Evolutionary conservation across 2,113 vertebrate species (phyloP), one percentile per base, ranked within the genome.

Genomic region (Hemicordylus capensis): DNA sequence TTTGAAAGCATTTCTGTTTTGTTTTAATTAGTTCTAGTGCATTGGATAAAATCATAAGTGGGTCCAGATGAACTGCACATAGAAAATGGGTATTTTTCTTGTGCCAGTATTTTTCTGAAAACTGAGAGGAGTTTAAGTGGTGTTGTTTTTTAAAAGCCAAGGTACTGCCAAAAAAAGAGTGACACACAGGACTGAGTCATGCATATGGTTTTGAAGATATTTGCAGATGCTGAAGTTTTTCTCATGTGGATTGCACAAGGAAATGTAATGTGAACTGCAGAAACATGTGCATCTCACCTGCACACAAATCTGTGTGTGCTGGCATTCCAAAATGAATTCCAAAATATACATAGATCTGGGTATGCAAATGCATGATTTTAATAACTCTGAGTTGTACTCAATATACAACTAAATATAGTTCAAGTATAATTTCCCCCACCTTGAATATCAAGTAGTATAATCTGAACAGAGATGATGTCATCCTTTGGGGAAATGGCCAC

Each of bases 61-160:
- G 87, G 37, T 94, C 79, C 80, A 91, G 83, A 92, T 90, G n/a
- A 92, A 1, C 7, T 85, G 67, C 31, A 87, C 80, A 92, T 64
- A 37, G 85, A 93, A 89, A 63, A 67, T 39, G 44, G 2, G 5
- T 85, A 77, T 88, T 91, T 95, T 90, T 31, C 90, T 73, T 87
- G 22, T 89, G 69, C 73, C 76, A 85, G 72, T 26, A 34, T 54
- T 42, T 81, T 58, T 80, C 81, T 31, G 31, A 42, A 93, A 89
- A 66, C 17, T 74, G 70, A 78, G 83, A 81, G 89, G 10, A 81
- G 80, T 93, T 89, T 85, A n/a, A 90, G 54, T 54, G 12, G 12
- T 54, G 12, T 54, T 51, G 6, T 67, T 42, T 66, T 61, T 63
- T 37, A 19, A 59, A 44, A 51, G 42, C 26, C n/a, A 80, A 80